Base-by-base conservation (phyloP, 2,888 invertebrate genomes). In the Siphlonurus alternatus region DNA sequence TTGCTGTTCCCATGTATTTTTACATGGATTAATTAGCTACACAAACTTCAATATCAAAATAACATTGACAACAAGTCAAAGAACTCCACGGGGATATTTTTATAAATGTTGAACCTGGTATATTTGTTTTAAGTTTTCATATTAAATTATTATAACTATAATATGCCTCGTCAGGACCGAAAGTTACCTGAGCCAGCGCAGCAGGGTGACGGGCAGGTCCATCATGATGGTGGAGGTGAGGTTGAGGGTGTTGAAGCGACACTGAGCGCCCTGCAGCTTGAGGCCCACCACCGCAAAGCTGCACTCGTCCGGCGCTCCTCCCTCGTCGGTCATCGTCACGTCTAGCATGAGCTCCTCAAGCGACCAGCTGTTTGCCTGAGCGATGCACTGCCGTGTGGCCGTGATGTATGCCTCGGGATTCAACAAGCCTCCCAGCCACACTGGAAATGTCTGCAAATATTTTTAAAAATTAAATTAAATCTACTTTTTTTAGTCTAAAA, bases 341-440 rank as follows among this genome's bases (percentile, higher is more conserved):
- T 91, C 88, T 67, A 96, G 78, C 69, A 90, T 85, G 18, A 99
- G 81, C 77, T 99, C 98, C 77, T 99, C 99, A 59, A 99, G 81
- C 0, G 98, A 96, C 92, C 92, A 92, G 70, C 90, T 93, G 76
- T 98, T 98, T 0, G 92, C 93, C 74, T 94, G 94, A 0, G 97
- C 98, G 60, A 99, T 95, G 76, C 94, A 97, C 75, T 99, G 99
- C 22, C 99, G 83, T 1, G 98, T 99, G 2, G 99, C 99, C 0
- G 99, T 99, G 69, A 99, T 93, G 76, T 97, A 99, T 0, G 99
- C 99, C 77, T 99, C 99, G 0, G 99, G 97, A 76, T 97, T 97
- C 71, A 99, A 84, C 64, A 99, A 80, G 15, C 99, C 98, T 64
- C 99, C 99, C 61, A 99, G 81, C 98, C 98, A 98, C 63, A 99